Evolutionary conservation across 2,797 vertebrate species (phyloP), one percentile per base, ranked within the genome.

Genomic region (Pseudomugil tenellus): DNA sequence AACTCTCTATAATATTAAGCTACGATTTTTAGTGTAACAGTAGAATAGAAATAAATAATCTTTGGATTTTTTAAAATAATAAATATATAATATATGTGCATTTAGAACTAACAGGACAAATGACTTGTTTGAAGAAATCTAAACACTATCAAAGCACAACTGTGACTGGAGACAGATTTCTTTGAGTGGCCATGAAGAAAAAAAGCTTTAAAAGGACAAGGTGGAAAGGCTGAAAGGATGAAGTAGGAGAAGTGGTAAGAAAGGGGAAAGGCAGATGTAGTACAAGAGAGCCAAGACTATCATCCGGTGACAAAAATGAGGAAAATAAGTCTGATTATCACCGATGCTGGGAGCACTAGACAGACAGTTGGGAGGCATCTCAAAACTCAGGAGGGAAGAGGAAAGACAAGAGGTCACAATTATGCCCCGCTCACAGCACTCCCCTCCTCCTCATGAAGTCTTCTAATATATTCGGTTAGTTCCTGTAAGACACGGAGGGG

Each of bases 381-480:
- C 92, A 94, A 96, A 96, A 96, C 94, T 97, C 96, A 90, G 86
- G 94, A 96, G 96, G 92, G 92, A 96, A 95, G 93, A 90, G 80
- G 84, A 90, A 94, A 92, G 96, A 97, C 96, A 96, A 96, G 96
- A 95, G 96, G 97, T 97, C 96, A 97, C 96, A 96, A 97, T 98
- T 97, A 98, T 94, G 94, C 92, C 91, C 94, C 75, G 71, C 92
- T 86, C 92, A 92, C 94, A 69, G 87, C 92, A 69, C 92, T 93
- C 93, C 93, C 93, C 93, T 93, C 93, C 93, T 94, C 92, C 95
- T 91, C 91, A 69, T 92, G 94, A 95, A 93, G 94, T 96, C 93
- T 68, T 90, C 67, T 93, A 93, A 97, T 98, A 92, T 97, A 97
- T 97, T 96, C 96, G 74, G 95, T 95, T 96, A 96, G 95, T 95